A percentile compares a stretch with the other conserved stretches of the same genome.
phyloP scores from a whole-genome alignment of 2,888 invertebrate genomes.

The Eristalis arbustorum region DNA sequence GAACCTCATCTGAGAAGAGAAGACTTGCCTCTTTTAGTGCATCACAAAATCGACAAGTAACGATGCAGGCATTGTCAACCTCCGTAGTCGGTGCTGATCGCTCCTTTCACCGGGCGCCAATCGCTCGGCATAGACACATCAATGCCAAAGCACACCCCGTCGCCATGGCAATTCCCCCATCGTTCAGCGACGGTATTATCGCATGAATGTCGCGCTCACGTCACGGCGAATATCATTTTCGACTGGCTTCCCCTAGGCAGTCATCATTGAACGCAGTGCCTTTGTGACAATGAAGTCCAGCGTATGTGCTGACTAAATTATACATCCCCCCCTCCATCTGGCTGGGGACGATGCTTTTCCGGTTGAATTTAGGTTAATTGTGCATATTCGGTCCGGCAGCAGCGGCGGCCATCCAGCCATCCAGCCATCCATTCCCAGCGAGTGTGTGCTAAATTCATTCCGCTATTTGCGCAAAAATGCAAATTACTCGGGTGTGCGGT shows the following conservation, averaged over 20 bases:
- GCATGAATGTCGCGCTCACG: slow-evolving; percentile 13
- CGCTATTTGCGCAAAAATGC: slow-evolving; percentile 53
- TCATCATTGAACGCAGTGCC: slow-evolving; percentile 4
- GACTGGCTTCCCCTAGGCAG: slow-evolving; percentile 32
- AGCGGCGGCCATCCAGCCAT: too few species aligned
- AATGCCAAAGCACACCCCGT: background rate
- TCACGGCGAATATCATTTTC: slow-evolving; percentile 48
- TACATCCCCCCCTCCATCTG: slow-evolving; percentile 4
- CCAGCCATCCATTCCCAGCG: background rate
- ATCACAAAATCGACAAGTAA: too few species aligned
- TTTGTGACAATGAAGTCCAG: slow-evolving; percentile 28
- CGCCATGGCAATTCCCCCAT: background rate
- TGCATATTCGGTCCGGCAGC: slow-evolving; percentile 16
- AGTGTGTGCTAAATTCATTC: slow-evolving; percentile 48
- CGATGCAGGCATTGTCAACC: too few species aligned
- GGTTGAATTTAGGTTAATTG: slow-evolving; percentile 63
- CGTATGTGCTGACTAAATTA: slow-evolving; percentile 28
- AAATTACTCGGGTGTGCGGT: slow-evolving; percentile 45
- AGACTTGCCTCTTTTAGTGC: too few species aligned
- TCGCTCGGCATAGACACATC: background rate
- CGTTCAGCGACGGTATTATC: background rate
- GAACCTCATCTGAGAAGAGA: too few species aligned
- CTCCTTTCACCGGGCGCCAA: too few species aligned
- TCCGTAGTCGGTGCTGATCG: too few species aligned
- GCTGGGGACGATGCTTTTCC: slow-evolving; percentile 30